Base-by-base conservation (phyloP, 2,888 invertebrate genomes). In the Odontocerum albicorne region DNA sequence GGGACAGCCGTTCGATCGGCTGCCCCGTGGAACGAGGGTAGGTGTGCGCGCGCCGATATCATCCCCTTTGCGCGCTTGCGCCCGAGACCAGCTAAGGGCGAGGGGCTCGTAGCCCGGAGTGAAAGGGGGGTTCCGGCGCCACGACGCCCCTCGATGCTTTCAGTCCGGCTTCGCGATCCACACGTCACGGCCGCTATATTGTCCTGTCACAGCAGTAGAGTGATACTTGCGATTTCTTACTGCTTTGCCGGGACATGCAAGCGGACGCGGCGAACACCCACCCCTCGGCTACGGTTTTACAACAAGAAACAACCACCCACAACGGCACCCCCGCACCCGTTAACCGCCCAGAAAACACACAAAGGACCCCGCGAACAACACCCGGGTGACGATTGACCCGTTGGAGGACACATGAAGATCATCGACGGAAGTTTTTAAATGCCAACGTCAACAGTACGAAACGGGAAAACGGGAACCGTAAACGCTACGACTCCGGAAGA, bases 121-220 rank as follows among this genome's bases (percentile, higher is more conserved):
- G 71, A 65, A 70, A 67, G 71, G 69, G 68, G 72, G 67, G 68
- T 71, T 66, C 65, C 65, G 71, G 68, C 70, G 73, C 70, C 52
- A 39, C 62, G 49, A 36, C 62, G 49, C 68, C 75, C 67, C 67
- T 31, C 10, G 12, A 68, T 66, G 61, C 21, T 31, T 12, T 22
- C 36, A 35, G 36, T 44, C 51, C 21, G 51, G 36, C 43, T 35
- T 21, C 36, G 43, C 51, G 43, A 22, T 43, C 51, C 43, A 42
- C 42, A 33, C 40, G 50, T 42, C 50, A 21, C 73, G 74, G 81
- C 84, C 86, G 82, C 84, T 88, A 92, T 92, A 92, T 93, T 93
- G 92, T 93, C 92, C 92, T 92, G 92, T 92, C 92, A 92, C 92
- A 92, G 92, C 92, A 92, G 92, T 92, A 92, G 86, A 85, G 76